Percentiles rank a stretch among this genome's conserved stretches.
Conservation (phyloP, 2,113 vertebrate genomes). For the Dipodomys spectabilis region DNA sequence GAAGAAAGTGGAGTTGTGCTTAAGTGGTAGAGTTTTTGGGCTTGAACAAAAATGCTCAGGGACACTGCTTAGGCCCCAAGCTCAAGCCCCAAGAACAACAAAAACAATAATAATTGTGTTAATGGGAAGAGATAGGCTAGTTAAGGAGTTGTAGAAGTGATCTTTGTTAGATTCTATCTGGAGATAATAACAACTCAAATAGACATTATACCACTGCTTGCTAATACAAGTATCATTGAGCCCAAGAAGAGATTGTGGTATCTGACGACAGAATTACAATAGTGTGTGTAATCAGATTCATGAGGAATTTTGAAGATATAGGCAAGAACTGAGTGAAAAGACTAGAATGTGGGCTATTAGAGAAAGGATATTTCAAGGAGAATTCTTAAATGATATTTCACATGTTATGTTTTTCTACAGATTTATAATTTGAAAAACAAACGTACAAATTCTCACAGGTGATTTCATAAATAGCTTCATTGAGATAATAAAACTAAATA, state of each 20-base stretch:
- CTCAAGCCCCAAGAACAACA: too few relatives aligned
- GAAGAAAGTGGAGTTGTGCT: too few relatives aligned
- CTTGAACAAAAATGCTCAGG: too few relatives aligned
- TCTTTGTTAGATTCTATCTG: too few relatives aligned
- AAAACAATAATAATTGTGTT: too few relatives aligned
- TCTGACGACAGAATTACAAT: neutral
- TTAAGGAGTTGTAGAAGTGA: neutral
- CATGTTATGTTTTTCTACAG: neutral
- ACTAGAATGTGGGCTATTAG: neutral
- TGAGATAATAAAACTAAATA: neutral
- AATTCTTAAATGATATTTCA: neutral
- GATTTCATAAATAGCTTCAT: neutral
- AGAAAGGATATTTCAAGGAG: neutral
- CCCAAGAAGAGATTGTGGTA: neutral
- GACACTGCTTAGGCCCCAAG: too few relatives aligned
- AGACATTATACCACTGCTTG: too few relatives aligned
- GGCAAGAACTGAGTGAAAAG: neutral
- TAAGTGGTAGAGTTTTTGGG: too few relatives aligned
- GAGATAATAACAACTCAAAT: too few relatives aligned
- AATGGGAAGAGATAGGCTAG: neutral
- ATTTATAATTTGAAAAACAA: slow-evolving; percentile 7
- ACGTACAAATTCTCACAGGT: neutral
- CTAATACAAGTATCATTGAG: too few relatives aligned
- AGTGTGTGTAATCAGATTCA: neutral
- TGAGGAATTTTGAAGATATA: neutral